Evolutionary conservation across 1,140 invertebrate species (phyloP), one percentile per base, ranked within the genome.

Genomic region (Oryctes rhinoceros): DNA sequence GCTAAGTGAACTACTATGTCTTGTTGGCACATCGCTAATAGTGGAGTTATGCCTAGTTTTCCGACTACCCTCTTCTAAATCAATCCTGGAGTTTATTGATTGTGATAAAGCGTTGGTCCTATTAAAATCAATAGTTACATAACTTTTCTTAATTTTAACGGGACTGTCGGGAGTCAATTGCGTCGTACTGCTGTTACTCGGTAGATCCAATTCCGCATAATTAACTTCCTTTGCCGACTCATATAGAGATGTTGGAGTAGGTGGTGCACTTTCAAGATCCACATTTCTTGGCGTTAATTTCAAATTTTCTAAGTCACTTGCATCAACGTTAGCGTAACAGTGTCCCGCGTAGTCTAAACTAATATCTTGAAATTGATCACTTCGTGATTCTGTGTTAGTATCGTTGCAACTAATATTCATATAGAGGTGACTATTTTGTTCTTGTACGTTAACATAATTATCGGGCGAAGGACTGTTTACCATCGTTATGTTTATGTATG

Each of bases 101-200:
- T 93, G 89, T 10, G 93, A 94, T n/a, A 98, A 89, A 15, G 96
- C 96, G 39, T 93, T 93, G 1, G 97, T 98, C 87, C 95, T 96
- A 84, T 97, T 94, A 87, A 98, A 98, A 88, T 98, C 97, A 80
- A 98, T 98, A 0, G 94, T 96, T 10, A 96, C 96, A 85, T 98
- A 98, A 71, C 95, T 94, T 84, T 94, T 92, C 59, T 90, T 89
- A 13, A 89, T 86, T 37, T 90, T 90, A 5, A 88, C 89, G 0
- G 91, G 90, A 75, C 90, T 92, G 7, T 91, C 90, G 4, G 91
- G 90, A 4, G 90, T 88, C 11, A 87, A 84, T 4, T 86, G 84
- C 49, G 47, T 18, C 3, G 53, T 79, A 1, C 83, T 79, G 80
- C 79, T 85, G 62, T 87, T 88, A 78, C 88, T 87, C 79, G 82